phyloP scores from a whole-genome alignment of 2,888 invertebrate species.

The Congeria kusceri region DNA sequence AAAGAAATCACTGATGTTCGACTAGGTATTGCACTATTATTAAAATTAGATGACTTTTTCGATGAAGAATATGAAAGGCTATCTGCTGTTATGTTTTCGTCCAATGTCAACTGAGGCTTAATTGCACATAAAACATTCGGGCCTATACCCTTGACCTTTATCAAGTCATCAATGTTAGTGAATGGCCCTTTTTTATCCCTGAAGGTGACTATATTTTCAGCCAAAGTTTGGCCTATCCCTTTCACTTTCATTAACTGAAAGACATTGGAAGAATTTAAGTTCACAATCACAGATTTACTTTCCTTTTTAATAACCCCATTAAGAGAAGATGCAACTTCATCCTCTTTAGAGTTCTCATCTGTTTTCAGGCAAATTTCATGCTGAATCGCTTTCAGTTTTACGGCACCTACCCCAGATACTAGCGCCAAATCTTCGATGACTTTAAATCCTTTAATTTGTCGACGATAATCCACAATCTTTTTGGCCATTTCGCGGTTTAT shows the following conservation, averaged over 20 bases:
- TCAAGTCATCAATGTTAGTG: constrained; percentile 90
- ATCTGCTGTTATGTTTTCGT: constrained; percentile 54
- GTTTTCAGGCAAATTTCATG: constrained; percentile 90
- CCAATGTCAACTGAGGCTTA: constrained; percentile 83
- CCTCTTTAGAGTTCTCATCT: constrained; percentile 51
- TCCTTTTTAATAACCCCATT: constrained; percentile 65
- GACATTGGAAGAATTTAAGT: constrained; percentile 90
- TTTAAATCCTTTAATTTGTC: constrained; percentile 91
- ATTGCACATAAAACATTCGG: constrained; percentile 84
- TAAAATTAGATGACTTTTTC: constrained; percentile 59
- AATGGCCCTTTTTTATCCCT: constrained; percentile 90
- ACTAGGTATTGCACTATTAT: constrained; percentile 62
- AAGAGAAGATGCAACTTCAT: constrained; percentile 69
- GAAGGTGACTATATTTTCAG: constrained; percentile 92
- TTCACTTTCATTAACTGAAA: constrained; percentile 92
- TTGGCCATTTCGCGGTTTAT: constrained; percentile 90
- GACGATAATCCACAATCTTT: constrained; percentile 92
- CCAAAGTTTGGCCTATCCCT: constrained; percentile 89
- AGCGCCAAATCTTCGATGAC: constrained; percentile 93
- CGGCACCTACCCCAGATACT: constrained; percentile 92
- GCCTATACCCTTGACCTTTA: constrained; percentile 88
- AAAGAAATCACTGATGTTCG: constrained; percentile 58
- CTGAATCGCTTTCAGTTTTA: constrained; percentile 89
- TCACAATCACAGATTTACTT: constrained; percentile 58
- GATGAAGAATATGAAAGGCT: constrained; percentile 59